phyloP scores from a whole-genome alignment of 2,888 invertebrate species.

The Lasioglossum marginatum region DNA sequence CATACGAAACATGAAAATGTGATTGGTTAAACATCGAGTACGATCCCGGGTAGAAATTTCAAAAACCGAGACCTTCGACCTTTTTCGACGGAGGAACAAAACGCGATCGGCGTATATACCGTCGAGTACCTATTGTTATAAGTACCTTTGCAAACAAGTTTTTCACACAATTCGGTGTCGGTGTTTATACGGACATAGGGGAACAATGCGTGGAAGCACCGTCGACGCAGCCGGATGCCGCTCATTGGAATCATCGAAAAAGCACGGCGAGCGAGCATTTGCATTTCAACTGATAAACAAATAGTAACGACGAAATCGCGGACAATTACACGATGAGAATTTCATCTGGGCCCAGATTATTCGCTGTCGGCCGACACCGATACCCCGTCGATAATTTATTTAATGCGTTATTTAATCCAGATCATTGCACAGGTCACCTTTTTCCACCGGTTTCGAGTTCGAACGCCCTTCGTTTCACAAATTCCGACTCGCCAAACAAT shows the following conservation, averaged over 20 bases:
- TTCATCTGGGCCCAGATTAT: neutral
- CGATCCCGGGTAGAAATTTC: neutral
- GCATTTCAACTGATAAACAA: neutral
- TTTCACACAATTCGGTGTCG: neutral
- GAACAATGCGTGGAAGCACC: neutral
- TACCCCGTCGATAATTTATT: conserved; percentile 13
- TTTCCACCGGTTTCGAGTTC: neutral
- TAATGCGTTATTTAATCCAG: conserved; percentile 23
- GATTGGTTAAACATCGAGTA: too few relatives aligned
- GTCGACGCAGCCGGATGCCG: neutral
- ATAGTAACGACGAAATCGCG: neutral
- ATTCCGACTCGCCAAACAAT: neutral
- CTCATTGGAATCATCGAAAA: neutral
- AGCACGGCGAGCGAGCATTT: neutral
- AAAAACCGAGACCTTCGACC: neutral
- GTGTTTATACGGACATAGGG: neutral
- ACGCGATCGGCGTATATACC: neutral
- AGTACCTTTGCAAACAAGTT: neutral
- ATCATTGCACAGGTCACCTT: neutral
- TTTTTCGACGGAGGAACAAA: neutral
- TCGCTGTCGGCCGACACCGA: neutral
- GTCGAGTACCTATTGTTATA: neutral
- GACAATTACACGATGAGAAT: neutral
- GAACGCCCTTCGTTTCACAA: neutral
- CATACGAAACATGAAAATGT: neutral